Evolutionary conservation across 1,140 invertebrate species (phyloP), one percentile per base, ranked within the genome.

Genomic region (Sinonovacula constricta): DNA sequence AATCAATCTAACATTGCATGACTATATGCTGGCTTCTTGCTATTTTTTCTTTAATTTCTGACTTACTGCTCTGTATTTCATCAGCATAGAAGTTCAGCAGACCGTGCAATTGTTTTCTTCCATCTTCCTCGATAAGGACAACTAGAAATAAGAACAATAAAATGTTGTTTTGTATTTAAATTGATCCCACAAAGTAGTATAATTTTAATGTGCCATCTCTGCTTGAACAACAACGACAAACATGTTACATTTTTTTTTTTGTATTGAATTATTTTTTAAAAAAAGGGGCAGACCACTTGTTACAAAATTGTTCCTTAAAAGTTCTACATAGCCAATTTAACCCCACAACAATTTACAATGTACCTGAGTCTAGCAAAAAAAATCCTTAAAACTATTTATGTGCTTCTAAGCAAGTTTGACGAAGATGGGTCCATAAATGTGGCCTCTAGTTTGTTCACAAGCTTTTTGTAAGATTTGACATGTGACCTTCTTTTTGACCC

Each of bases 71-170:
- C 22, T 24, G n/a, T n/a, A 75, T 66, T 56, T 79, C 77, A 33
- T 79, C 77, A 24, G 67, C 56, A 70, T 62, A 79, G 28, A 60
- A 79, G 66, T 79, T 57, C 39, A 71, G 68, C 1, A 79, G 59
- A 33, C 77, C 77, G 30, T 65, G 49, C 7, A 79, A 63, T 51
- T 71, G 70, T 33, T 65, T 79, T 39, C 53, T 75, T 30, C 10
- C 45, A 12, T 62, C 72, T 39, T 75, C 57, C 45, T 75, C 72
- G 39, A 66, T 26, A 53, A 36, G 57, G 2, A 63, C 49, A 56
- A 66, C 72, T 75, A 62, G 39, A 75, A 75, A 15, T 45, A 45
- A 10, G 18, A 10, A 45, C 7, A 45, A 45, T 10, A 45, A 45
- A 45, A 65, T 1, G 15, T 7, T 12, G 10, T 24, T 57, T 22